Evolutionary conservation across 2,113 vertebrate genomes (phyloP).

Genomic region (Carettochelys insculpta): DNA sequence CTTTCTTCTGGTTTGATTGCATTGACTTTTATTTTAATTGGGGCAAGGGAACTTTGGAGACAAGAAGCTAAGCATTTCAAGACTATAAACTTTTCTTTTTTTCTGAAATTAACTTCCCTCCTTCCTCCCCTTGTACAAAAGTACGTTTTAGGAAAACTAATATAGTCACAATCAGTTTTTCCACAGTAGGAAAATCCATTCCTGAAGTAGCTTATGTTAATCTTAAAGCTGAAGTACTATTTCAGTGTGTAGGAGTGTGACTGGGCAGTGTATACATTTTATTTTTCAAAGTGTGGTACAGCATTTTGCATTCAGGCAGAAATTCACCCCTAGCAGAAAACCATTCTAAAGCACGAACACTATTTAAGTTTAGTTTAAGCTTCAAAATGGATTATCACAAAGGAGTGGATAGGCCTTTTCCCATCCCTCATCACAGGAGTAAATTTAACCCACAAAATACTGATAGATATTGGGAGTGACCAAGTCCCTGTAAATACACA

Average conservation of each 20-base stretch:
- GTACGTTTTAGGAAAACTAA: background rate
- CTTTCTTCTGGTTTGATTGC: background rate
- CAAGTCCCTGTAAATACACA: background rate
- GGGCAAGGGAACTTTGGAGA: background rate
- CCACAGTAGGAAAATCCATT: background rate
- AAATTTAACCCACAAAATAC: background rate
- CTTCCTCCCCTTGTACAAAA: background rate
- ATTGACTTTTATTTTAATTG: background rate
- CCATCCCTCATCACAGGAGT: background rate
- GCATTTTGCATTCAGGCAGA: background rate
- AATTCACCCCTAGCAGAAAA: background rate
- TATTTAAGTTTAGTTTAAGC: background rate
- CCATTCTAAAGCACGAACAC: background rate
- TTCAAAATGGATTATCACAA: fast-evolving
- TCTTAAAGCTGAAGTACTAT: background rate
- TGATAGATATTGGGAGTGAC: background rate
- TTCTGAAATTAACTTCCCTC: background rate
- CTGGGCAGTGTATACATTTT: background rate
- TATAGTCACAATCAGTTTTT: fast-evolving
- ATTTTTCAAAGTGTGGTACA: background rate
- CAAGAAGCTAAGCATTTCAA: conserved; percentile 16
- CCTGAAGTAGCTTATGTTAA: background rate
- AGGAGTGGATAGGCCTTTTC: background rate
- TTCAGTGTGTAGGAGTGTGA: background rate
- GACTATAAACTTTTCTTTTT: background rate